phyloP scores from a whole-genome alignment of 2,888 invertebrate genomes.

The Diadromus collaris region DNA sequence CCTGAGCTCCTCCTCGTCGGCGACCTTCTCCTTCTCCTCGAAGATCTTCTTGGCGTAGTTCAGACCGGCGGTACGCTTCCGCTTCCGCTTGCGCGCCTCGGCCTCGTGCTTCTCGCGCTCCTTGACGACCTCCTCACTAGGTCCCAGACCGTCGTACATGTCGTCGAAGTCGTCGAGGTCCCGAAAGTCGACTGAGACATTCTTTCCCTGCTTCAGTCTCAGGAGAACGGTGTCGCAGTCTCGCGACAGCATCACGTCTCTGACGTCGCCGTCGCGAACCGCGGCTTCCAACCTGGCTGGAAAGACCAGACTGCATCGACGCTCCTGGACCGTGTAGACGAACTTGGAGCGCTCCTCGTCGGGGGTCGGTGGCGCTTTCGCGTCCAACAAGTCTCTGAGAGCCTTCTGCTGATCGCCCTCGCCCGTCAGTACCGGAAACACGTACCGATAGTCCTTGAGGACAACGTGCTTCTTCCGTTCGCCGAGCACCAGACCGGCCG shows the following conservation, averaged over 20 bases:
- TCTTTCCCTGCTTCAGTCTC: conserved; percentile 87
- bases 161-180: conserved; percentile 83
- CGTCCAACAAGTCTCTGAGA: conserved; percentile 84
- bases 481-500: conserved; percentile 82
- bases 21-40: conserved; percentile 88
- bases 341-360: conserved; percentile 83
- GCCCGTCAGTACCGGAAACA: conserved; percentile 87
- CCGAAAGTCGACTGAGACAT: conserved; percentile 87
- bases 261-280: conserved; percentile 88
- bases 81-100: conserved; percentile 82
- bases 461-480: conserved; percentile 86
- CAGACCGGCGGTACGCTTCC: conserved; percentile 85
- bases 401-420: conserved; percentile 85
- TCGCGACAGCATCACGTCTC: conserved; percentile 89
- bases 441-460: conserved; percentile 87
- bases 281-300: conserved; percentile 88
- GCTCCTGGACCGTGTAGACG: conserved; percentile 89
- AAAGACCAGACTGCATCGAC: conserved; percentile 88
- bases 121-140: conserved; percentile 84
- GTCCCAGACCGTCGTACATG: conserved; percentile 88
- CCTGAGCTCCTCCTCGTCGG: conserved; percentile 84
- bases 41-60: conserved; percentile 87
- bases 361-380: conserved; percentile 80
- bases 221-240: conserved; percentile 88
- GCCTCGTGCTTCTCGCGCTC: conserved; percentile 83